phyloP scores from a whole-genome alignment of 1,140 invertebrate species.

The Zophobas morio region DNA sequence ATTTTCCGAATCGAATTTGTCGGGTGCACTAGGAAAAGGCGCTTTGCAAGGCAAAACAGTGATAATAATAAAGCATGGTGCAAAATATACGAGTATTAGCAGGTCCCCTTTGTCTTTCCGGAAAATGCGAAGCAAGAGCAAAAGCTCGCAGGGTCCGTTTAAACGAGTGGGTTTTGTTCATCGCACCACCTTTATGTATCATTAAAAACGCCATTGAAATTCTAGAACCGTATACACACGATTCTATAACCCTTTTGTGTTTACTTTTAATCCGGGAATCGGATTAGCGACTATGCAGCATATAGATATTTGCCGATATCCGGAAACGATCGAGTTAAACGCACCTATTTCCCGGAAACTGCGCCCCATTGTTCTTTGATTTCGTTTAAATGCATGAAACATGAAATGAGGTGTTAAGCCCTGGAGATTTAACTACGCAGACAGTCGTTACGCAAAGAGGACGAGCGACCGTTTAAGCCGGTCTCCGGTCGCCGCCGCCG shows the following conservation, averaged over 20 bases:
- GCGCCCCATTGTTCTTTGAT: slow-evolving; percentile 51
- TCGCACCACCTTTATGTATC: slow-evolving; percentile 43
- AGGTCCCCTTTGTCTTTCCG: slow-evolving; percentile 22
- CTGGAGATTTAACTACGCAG: slow-evolving; percentile 34
- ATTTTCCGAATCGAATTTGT: slow-evolving; percentile 37
- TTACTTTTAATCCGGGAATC: slow-evolving; percentile 50
- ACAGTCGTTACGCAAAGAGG: slow-evolving; percentile 47
- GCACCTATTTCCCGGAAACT: slow-evolving; percentile 47
- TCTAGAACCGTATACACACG: slow-evolving; percentile 45
- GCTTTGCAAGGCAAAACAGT: slow-evolving; percentile 18
- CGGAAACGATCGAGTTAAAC: slow-evolving; percentile 47
- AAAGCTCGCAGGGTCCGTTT: slow-evolving; percentile 25
- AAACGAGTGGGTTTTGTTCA: slow-evolving; percentile 32
- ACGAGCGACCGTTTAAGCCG: slow-evolving; percentile 33
- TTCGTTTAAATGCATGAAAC: slow-evolving; percentile 49
- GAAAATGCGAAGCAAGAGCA: slow-evolving; percentile 16
- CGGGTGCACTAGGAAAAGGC: slow-evolving; percentile 23
- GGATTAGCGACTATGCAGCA: slow-evolving; percentile 44
- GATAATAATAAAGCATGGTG: slow-evolving; percentile 19
- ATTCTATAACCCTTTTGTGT: slow-evolving; percentile 44
- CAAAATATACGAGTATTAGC: slow-evolving; percentile 35
- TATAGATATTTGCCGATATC: slow-evolving; percentile 52
- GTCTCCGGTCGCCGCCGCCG: slow-evolving; percentile 18
- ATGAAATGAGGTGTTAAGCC: slow-evolving; percentile 51
- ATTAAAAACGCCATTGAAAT: slow-evolving; percentile 48